phyloP scores from a whole-genome alignment of 2,888 invertebrate species.

The Hanleya hanleyi region DNA sequence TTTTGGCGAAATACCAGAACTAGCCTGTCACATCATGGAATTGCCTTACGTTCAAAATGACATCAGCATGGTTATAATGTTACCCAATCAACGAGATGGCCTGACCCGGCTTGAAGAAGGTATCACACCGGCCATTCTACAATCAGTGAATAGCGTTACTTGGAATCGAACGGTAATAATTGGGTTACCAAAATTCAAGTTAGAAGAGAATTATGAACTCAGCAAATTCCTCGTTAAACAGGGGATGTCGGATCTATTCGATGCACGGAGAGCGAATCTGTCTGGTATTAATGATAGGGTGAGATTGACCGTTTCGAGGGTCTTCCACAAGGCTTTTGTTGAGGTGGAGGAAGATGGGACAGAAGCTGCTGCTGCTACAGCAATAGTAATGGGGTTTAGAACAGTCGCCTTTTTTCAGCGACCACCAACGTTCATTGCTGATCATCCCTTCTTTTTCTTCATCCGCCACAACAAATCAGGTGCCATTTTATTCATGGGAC shows the following conservation, averaged over 20 bases:
- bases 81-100: conserved; percentile 57
- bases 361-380: conserved; percentile 70
- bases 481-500: conserved; percentile 38
- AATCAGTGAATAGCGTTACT: not conserved
- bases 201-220: conserved; percentile 49
- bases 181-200: conserved; percentile 57
- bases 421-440: conserved; percentile 46
- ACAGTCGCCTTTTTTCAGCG: too few species aligned
- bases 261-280: conserved; percentile 55
- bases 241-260: conserved; percentile 62
- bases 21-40: conserved; percentile 84
- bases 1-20: conserved; percentile 73
- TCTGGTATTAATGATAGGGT: conserved; percentile 54
- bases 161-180: conserved; percentile 28
- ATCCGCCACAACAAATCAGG: conserved; percentile 49
- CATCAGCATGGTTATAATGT: conserved; percentile 59
- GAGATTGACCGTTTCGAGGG: conserved; percentile 54
- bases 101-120: conserved; percentile 44
- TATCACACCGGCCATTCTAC: conserved; percentile 20
- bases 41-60: conserved; percentile 78
- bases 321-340: conserved; percentile 69
- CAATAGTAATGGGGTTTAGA: too few species aligned
- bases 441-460: conserved; percentile 67
- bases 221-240: conserved; percentile 43
- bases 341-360: conserved; percentile 70